Evolutionary conservation across 2,797 vertebrate species (phyloP).

Genomic region (Sciurus vulgaris): DNA sequence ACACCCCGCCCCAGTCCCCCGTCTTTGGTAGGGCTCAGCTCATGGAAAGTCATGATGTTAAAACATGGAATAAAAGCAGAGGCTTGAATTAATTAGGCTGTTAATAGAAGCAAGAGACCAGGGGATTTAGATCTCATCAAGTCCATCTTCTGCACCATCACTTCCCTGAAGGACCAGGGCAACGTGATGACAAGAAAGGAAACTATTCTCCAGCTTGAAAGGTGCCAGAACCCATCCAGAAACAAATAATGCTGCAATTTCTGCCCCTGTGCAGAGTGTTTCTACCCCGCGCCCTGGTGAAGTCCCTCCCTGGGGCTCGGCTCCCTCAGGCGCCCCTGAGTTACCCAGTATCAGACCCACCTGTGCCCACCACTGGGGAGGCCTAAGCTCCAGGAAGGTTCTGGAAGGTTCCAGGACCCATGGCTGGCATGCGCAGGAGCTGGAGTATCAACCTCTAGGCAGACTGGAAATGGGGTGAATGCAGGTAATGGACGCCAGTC

Average conservation of each 20-base stretch:
- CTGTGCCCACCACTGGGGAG: not conserved
- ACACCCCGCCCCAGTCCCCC: fast-evolving
- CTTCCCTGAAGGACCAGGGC: not conserved
- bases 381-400: not conserved
- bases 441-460: not conserved
- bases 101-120: fast-evolving
- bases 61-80: not conserved
- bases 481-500: not conserved
- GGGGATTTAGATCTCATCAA: not conserved
- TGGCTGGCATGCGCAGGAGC: not conserved
- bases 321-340: not conserved
- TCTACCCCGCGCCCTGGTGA: not conserved
- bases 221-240: not conserved
- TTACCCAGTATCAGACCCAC: not conserved
- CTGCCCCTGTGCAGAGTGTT: not conserved
- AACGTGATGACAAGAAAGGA: not conserved
- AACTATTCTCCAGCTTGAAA: not conserved
- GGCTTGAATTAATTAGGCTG: not conserved
- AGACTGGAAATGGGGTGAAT: not conserved
- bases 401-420: not conserved
- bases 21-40: not conserved
- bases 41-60: not conserved
- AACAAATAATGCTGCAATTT: fast-evolving
- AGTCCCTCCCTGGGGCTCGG: fast-evolving
- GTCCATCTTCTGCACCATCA: fast-evolving